Base-by-base conservation (phyloP, 2,888 invertebrate genomes). In the Alitta virens region DNA sequence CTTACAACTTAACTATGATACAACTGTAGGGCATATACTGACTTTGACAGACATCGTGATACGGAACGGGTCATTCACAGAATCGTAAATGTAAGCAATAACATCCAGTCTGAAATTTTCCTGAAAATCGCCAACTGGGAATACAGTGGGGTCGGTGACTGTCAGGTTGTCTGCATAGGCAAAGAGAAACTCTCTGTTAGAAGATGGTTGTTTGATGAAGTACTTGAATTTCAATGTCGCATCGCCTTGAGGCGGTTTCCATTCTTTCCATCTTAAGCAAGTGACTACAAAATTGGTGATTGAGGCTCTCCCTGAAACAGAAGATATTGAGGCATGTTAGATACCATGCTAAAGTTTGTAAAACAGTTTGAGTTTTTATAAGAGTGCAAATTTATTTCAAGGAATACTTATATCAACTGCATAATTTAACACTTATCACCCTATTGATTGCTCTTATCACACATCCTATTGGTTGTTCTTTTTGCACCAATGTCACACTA, bases 191-290 rank as follows among this genome's bases (percentile, higher is more conserved):
- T 21, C 16, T 16, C 26, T 9, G 23, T 16, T 18, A 24, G 55
- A 14, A 24, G 14, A 21, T 12, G 38, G 21, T 27, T 26, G 1
- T 23, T 23, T 3, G 26, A 25, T 21, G 26, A 14, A 26, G 55
- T 23, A 21, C 16, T 2, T 23, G 55, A 18, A 24, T 27, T 14
- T 14, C 42, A 55, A 27, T 14, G 21, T 16, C 23, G 27, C 42
- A 55, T 21, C 18, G 16, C n/a, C 5, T 16, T 55, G 14, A 16
- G 16, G 26, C 5, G 55, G 55, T 5, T 5, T 55, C 55, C 55
- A 40, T 42, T 55, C 55, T n/a, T 40, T 21, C 55, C 55, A 55
- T 33, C 27, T 12, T n/a, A 18, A 24, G 21, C 55, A 55, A 21
- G 14, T 25, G 24, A 55, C 16, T 2, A 14, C 18, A 9, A 55